Evolutionary conservation across 2,888 invertebrate species (phyloP).

Genomic region (Morpho deidamia): DNA sequence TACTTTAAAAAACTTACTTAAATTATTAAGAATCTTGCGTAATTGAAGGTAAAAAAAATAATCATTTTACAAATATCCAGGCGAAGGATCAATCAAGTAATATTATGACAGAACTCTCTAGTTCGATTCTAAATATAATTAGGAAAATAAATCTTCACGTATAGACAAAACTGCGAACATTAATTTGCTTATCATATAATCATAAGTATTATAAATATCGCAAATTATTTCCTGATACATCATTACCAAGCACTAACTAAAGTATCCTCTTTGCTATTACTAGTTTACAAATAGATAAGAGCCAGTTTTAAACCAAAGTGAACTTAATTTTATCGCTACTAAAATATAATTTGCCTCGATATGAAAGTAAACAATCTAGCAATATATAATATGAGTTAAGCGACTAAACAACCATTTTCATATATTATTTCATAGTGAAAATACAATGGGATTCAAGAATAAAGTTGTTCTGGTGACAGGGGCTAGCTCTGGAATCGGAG

Average conservation of each 20-base stretch:
- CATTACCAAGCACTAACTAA: background rate
- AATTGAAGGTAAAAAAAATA: no score
- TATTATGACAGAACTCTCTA: no score
- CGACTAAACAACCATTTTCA: background rate
- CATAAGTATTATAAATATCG: no score
- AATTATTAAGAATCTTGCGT: no score
- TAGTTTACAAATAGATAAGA: background rate
- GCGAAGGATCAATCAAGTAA: no score
- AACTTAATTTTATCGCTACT: background rate
- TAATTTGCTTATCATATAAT: background rate
- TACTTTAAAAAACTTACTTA: no score
- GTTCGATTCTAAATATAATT: no score
- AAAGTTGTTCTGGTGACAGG: slow-evolving; percentile 33
- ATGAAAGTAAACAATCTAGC: background rate
- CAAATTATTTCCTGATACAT: background rate
- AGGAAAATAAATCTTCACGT: no score
- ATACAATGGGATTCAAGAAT: slow-evolving; percentile 26
- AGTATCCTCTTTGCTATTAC: background rate
- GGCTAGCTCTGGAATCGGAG: slow-evolving; percentile 33
- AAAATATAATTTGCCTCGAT: background rate
- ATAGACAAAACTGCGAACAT: background rate
- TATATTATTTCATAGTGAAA: background rate
- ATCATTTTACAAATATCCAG: no score
- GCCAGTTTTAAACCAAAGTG: background rate
- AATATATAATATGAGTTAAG: background rate